These are phyloP conservation scores for Scortum barcoo DNA, from an alignment of 2,113 vertebrate genomes.

Conservation along the genomic window DNA sequence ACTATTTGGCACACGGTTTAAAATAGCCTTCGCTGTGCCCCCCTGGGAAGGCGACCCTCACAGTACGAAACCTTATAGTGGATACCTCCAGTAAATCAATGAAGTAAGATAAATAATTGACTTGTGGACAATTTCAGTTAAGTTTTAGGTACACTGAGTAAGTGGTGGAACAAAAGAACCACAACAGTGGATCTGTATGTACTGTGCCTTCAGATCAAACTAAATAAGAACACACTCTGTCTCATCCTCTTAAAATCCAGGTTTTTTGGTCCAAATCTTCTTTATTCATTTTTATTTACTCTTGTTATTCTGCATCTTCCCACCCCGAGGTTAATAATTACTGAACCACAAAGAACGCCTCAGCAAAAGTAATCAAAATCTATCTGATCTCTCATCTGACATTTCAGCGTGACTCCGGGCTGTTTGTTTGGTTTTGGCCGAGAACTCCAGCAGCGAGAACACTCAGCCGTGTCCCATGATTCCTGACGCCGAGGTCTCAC, in stretches of 20 bases:
- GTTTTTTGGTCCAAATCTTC: neutral
- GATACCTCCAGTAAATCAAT: neutral
- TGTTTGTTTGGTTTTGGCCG: slow-evolving; percentile 27
- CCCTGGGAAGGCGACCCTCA: neutral
- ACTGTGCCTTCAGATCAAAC: neutral
- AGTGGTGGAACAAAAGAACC: neutral
- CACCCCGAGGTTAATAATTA: slow-evolving; percentile 1
- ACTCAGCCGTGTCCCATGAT: neutral
- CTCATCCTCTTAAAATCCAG: neutral
- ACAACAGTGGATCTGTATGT: neutral
- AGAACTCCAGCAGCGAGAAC: neutral
- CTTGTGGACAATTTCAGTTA: neutral
- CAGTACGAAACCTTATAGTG: neutral
- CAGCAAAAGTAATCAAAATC: slow-evolving; percentile 2
- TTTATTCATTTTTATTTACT: slow-evolving; percentile 1
- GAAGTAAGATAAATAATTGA: neutral
- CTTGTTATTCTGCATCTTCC: neutral
- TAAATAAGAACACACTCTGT: neutral
- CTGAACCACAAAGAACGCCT: neutral
- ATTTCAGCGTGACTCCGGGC: neutral
- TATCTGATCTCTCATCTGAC: neutral
- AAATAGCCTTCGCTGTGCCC: neutral
- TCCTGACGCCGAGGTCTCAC: slow-evolving; percentile 27
- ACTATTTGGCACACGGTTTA: neutral
- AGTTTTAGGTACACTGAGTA: too few relatives aligned